These are phyloP conservation scores for Sinocyclocheilus grahami DNA, from an alignment of 2,113 vertebrate species.

Conservation along the genomic window DNA sequence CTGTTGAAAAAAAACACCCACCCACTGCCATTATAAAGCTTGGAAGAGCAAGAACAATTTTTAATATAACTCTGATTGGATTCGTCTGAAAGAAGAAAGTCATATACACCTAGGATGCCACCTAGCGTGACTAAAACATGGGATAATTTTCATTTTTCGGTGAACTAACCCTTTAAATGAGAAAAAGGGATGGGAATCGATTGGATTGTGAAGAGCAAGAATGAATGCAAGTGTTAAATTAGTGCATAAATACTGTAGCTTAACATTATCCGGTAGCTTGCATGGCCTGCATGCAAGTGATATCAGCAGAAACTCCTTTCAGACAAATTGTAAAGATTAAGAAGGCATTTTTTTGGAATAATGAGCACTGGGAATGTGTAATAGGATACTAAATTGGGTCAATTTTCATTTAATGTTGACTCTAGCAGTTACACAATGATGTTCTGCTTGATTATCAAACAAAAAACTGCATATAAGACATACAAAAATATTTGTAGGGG, in stretches of 20 bases:
- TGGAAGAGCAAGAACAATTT: too few species aligned
- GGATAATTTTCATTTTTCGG: too few species aligned
- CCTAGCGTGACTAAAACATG: too few species aligned
- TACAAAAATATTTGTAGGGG: background rate
- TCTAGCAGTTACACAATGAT: background rate
- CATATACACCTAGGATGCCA: too few species aligned
- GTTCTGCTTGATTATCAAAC: background rate
- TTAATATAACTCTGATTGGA: background rate
- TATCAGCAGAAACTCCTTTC: background rate
- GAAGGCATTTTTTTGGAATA: background rate
- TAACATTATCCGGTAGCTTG: background rate
- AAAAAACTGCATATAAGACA: background rate
- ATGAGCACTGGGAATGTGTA: background rate
- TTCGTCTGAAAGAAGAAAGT: too few species aligned
- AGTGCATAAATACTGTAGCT: background rate
- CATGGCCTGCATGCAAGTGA: background rate
- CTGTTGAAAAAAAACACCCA: too few species aligned
- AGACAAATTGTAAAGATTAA: background rate
- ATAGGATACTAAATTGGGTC: background rate
- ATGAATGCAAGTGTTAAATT: background rate
- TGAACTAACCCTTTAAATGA: background rate
- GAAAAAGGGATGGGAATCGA: background rate
- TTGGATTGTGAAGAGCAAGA: background rate
- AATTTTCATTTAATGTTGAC: background rate
- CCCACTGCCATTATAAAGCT: too few species aligned